These are phyloP conservation scores for Ataeniobius toweri DNA, from an alignment of 2,797 vertebrate genomes.

Conservation along the genomic window DNA sequence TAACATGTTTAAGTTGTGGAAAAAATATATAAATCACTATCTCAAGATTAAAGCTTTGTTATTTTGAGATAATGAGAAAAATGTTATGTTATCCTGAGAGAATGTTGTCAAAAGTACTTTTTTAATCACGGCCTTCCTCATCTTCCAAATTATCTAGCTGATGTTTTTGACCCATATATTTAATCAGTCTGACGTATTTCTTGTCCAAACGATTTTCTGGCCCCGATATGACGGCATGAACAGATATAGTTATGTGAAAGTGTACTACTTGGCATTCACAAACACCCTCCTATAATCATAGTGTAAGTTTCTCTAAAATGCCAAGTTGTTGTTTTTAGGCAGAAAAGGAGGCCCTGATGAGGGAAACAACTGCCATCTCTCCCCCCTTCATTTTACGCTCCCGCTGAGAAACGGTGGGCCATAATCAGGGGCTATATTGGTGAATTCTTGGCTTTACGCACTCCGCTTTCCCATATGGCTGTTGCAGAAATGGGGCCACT, in stretches of 20 bases:
- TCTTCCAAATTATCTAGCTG: neutral
- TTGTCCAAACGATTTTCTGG: neutral
- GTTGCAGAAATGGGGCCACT: slow-evolving; percentile 57
- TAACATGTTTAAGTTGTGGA: too few relatives aligned
- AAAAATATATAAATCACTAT: neutral
- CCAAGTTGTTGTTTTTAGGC: slow-evolving; percentile 1
- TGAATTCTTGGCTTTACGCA: slow-evolving; percentile 35
- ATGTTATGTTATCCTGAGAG: neutral
- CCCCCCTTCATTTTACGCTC: slow-evolving; percentile 33
- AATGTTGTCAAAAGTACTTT: neutral
- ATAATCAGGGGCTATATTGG: slow-evolving; percentile 41
- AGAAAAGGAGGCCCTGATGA: slow-evolving; percentile 11
- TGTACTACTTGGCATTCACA: slow-evolving; percentile 6
- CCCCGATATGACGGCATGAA: neutral
- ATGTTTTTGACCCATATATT: neutral
- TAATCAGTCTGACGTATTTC: neutral
- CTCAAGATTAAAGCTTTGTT: neutral
- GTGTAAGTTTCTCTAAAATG: slow-evolving; percentile 17
- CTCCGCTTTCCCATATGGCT: slow-evolving; percentile 53
- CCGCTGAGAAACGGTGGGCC: slow-evolving; percentile 42
- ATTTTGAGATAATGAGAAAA: neutral
- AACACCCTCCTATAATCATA: slow-evolving; percentile 14
- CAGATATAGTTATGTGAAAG: neutral
- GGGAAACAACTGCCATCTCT: slow-evolving; percentile 21
- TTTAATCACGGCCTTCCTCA: neutral